Percentiles rank a stretch among this genome's conserved stretches.
phyloP scores from a whole-genome alignment of 2,113 vertebrate genomes.

The Takifugu flavidus region DNA sequence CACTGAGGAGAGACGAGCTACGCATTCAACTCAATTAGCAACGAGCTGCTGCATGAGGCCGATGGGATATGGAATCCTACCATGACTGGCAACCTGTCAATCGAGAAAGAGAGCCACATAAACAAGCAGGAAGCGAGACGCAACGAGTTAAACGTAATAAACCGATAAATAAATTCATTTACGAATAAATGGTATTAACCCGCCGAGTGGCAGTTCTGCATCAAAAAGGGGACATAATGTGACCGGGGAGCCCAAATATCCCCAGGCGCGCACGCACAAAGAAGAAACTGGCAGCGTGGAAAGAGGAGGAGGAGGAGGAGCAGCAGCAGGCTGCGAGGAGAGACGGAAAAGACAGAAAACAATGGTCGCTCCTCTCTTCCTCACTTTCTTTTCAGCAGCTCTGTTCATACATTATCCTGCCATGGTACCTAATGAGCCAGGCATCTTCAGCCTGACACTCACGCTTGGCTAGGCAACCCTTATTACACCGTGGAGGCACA shows the following conservation, averaged over 20 bases:
- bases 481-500: conserved; percentile 48
- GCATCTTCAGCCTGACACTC: conserved; percentile 68
- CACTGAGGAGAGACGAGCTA: conserved; percentile 69
- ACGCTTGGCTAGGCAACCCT: conserved; percentile 68
- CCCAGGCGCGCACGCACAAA: conserved; percentile 38
- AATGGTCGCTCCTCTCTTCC: conserved; percentile 59
- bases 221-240: conserved; percentile 58
- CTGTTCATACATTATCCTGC: conserved; percentile 75
- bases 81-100: conserved; percentile 76
- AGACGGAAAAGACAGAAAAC: conserved; percentile 45
- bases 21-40: conserved; percentile 74
- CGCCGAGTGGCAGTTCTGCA: conserved; percentile 55
- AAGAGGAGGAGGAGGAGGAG: conserved; percentile 22
- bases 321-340: conserved; percentile 25
- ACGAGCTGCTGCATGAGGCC: conserved; percentile 68
- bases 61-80: conserved; percentile 65
- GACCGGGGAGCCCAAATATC: conserved; percentile 58
- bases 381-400: conserved; percentile 46
- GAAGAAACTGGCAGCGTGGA: conserved; percentile 32
- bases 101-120: conserved; percentile 57
- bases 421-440: conserved; percentile 74
- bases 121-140: conserved; percentile 59
- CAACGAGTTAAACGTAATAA: conserved; percentile 61
- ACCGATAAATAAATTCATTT: conserved; percentile 68
- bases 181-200: conserved; percentile 57